Percentiles rank a stretch among this genome's conserved stretches.
Evolutionary conservation across 2,113 vertebrate genomes (phyloP).

Genomic region (Hippocampus barbouri): DNA sequence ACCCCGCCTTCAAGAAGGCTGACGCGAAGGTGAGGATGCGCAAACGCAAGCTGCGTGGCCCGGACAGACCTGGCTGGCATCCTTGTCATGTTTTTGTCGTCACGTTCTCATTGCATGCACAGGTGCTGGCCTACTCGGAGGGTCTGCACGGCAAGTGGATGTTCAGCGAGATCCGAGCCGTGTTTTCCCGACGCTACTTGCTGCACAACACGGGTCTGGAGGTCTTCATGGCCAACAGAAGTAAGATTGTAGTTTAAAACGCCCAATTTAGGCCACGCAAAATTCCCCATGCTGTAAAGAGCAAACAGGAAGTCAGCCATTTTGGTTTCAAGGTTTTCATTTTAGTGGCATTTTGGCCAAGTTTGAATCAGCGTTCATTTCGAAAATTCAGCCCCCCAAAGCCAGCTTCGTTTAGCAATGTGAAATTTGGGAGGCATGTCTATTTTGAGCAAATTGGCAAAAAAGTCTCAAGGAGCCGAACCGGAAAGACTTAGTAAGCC

Average conservation of each 20-base stretch:
- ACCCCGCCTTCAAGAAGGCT: slow-evolving; percentile 87
- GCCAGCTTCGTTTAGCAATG: too few relatives aligned
- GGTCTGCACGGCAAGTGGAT: slow-evolving; percentile 99
- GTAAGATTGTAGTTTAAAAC: slow-evolving; percentile 68
- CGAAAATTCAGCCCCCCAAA: neutral
- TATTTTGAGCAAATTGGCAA: too few relatives aligned
- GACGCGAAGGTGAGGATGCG: slow-evolving; percentile 84
- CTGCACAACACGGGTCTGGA: slow-evolving; percentile 95
- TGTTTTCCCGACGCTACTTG: slow-evolving; percentile 95
- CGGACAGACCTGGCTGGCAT: neutral
- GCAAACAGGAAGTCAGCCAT: too few relatives aligned
- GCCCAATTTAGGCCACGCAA: neutral
- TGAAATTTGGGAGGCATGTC: too few relatives aligned
- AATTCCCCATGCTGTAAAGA: neutral
- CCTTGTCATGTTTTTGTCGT: neutral
- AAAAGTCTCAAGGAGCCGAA: too few relatives aligned
- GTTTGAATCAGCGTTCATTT: neutral
- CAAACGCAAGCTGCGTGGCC: neutral
- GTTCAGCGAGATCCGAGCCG: slow-evolving; percentile 98
- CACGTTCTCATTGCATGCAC: neutral
- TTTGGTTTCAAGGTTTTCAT: too few relatives aligned
- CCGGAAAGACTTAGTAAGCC: neutral
- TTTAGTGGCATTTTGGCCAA: too few relatives aligned
- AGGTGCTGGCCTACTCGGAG: slow-evolving; percentile 96
- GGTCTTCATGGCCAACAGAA: slow-evolving; percentile 99